A percentile compares a stretch with the other conserved stretches of the same genome.
These are phyloP conservation scores for Columba janthina DNA, from an alignment of 2,113 vertebrate species.

Conservation along the genomic window DNA sequence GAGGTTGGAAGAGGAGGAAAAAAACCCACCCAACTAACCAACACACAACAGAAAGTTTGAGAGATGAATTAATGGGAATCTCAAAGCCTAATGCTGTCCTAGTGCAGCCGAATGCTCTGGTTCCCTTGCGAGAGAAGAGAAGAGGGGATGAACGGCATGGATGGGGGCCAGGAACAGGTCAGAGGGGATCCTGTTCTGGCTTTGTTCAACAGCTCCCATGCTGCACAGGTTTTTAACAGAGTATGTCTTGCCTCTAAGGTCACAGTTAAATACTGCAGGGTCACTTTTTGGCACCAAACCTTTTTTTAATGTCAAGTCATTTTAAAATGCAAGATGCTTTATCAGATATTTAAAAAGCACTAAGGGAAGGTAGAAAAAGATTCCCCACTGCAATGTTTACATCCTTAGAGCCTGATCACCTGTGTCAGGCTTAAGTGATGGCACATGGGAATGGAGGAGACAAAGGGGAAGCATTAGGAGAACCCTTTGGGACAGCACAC, in stretches of 20 bases:
- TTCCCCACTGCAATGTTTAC: background rate
- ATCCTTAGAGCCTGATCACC: background rate
- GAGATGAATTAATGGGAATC: background rate
- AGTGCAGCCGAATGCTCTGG: background rate
- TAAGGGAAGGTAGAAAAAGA: background rate
- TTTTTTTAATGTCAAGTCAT: background rate
- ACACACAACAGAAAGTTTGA: background rate
- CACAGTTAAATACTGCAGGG: background rate
- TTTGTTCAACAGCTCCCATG: background rate
- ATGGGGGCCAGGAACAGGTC: background rate
- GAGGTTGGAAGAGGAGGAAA: background rate
- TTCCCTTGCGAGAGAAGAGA: background rate
- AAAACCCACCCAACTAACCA: background rate
- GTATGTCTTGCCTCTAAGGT: background rate
- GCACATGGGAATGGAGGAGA: background rate
- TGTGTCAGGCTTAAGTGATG: background rate
- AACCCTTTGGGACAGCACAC: background rate
- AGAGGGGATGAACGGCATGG: background rate
- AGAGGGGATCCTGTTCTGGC: background rate
- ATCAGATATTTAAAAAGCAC: conserved; percentile 20
- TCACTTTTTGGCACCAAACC: conserved; percentile 17
- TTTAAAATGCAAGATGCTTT: background rate
- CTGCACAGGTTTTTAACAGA: background rate
- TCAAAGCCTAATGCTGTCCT: background rate
- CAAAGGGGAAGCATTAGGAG: background rate